phyloP scores from a whole-genome alignment of 2,797 vertebrate genomes.

The Lithobates sylvaticus region DNA sequence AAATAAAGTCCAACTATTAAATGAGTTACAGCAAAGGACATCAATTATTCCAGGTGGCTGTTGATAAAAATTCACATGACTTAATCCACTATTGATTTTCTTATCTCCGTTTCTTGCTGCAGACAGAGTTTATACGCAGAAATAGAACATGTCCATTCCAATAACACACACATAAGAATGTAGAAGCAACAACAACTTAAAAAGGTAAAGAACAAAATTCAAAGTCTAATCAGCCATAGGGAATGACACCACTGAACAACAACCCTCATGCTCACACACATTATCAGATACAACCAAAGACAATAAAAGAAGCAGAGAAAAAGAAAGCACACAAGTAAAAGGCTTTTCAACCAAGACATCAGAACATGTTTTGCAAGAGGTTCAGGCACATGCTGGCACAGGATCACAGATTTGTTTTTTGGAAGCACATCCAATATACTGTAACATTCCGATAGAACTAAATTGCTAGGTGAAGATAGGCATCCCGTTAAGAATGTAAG shows the following conservation, averaged over 20 bases:
- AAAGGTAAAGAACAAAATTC: background rate
- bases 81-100: background rate
- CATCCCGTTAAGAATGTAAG: background rate
- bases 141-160: background rate
- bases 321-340: background rate
- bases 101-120: background rate
- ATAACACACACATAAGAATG: background rate
- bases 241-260: background rate
- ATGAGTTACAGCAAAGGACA: background rate
- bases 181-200: background rate
- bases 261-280: conserved; percentile 12
- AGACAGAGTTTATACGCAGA: background rate
- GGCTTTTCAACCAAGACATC: background rate
- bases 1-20: too few relatives aligned
- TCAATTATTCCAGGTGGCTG: background rate
- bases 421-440: background rate
- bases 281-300: background rate
- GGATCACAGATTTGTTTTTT: background rate
- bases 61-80: background rate
- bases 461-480: background rate
- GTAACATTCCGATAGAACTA: background rate
- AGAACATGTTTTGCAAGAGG: conserved; percentile 9
- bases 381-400: background rate
- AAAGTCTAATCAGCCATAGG: background rate
- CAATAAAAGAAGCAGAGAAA: background rate